phyloP scores from a whole-genome alignment of 2,797 vertebrate genomes.

The Lepus townsendii region DNA sequence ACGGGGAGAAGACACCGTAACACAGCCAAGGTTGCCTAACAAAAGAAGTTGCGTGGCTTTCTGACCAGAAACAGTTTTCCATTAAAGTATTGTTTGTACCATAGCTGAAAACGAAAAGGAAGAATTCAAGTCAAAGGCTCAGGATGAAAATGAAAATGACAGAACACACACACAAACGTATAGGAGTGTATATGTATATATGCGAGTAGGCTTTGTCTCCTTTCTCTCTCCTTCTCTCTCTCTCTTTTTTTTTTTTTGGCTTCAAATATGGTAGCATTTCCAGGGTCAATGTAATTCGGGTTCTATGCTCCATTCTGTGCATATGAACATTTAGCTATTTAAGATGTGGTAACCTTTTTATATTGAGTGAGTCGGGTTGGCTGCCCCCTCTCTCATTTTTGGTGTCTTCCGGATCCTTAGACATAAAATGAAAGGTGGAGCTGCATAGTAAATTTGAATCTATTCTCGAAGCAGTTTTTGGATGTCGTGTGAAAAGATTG shows the following conservation, averaged over 20 bases:
- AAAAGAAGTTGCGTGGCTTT: constrained; percentile 73
- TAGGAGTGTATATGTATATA: neutral
- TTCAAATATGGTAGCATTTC: neutral
- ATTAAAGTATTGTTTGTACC: constrained; percentile 12
- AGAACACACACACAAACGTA: too few relatives aligned
- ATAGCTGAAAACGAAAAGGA: neutral
- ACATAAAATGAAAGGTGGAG: constrained; percentile 32
- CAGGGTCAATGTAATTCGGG: constrained; percentile 35
- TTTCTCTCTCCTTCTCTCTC: neutral
- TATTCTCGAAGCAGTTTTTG: constrained; percentile 13
- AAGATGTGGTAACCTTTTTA: neutral
- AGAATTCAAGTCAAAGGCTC: neutral
- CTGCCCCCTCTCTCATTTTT: neutral
- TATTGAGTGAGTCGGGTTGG: neutral
- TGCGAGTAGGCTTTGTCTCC: too few relatives aligned
- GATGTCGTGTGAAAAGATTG: constrained; percentile 54
- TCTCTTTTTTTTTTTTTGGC: neutral
- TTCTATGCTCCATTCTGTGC: neutral
- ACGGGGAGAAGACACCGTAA: neutral
- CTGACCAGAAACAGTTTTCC: constrained; percentile 18
- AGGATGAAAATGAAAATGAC: neutral
- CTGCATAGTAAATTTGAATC: constrained; percentile 20
- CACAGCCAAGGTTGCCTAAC: constrained; percentile 56
- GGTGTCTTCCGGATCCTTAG: constrained; percentile 20
- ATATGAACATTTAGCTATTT: neutral